phyloP scores from a whole-genome alignment of 2,113 vertebrate species.

The Rynchops niger region DNA sequence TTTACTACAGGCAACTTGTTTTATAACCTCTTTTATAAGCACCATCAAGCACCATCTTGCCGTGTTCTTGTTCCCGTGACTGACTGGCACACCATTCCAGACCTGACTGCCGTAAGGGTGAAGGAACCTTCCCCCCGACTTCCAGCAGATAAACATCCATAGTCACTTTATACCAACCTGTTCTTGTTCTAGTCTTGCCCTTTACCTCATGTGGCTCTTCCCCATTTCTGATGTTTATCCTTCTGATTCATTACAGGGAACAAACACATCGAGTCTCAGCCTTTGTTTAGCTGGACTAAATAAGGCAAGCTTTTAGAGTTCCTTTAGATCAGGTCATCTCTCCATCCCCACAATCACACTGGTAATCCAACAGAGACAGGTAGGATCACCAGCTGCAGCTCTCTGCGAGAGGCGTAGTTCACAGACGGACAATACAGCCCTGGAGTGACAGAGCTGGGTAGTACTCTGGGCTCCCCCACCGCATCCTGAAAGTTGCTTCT shows the following conservation, averaged over 20 bases:
- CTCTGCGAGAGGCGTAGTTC: neutral
- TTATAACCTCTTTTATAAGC: conserved; percentile 9
- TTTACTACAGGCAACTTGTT: neutral
- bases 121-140: neutral
- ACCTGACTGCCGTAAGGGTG: neutral
- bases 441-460: neutral
- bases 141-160: neutral
- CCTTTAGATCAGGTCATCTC: neutral
- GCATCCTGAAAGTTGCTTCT: neutral
- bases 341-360: neutral
- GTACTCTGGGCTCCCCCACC: neutral
- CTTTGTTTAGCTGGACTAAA: neutral
- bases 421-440: neutral
- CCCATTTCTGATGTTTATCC: neutral
- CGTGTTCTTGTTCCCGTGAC: neutral
- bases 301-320: neutral
- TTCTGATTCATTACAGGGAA: neutral
- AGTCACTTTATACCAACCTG: neutral
- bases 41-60: neutral
- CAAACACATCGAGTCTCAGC: neutral
- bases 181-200: neutral
- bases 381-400: neutral
- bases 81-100: neutral
- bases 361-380: neutral
- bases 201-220: neutral